Evolutionary conservation across 1,140 invertebrate genomes (phyloP), one percentile per base, ranked within the genome.

Genomic region (Atopsyche davidsoni): DNA sequence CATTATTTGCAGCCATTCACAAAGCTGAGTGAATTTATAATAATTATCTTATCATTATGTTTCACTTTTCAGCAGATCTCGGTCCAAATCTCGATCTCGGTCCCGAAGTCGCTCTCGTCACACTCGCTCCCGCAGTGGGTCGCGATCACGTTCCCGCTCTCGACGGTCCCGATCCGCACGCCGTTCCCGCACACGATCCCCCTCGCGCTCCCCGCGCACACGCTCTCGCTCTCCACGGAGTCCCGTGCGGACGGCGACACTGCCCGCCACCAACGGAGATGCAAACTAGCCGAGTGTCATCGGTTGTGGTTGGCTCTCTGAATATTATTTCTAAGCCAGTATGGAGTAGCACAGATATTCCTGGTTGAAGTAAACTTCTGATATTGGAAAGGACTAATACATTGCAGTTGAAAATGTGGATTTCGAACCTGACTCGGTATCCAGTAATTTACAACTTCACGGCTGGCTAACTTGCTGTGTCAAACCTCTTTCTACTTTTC

Each of bases 61-160:
- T n/a, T n/a, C n/a, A n/a, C n/a, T n/a, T n/a, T n/a, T n/a, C n/a
- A n/a, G 35, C 61, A 67, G 60, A 60, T 68, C 65, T 55, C 61
- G 62, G 49, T 68, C 67, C 55, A 72, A 65, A 61, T 72, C 64
- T 39, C 58, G 64, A 28, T 73, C 66, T 21, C 65, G 75, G 53
- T 72, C 58, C 38, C 62, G 66, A 1, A 47, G 44, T 14, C 39
- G 44, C 53, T 72, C 65, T 40, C 59, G 64, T 39, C 69, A 64
- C 31, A 65, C 64, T 32, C 72, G 69, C 23, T 64, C 59, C 47
- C 63, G 67, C 25, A 57, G 50, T 22, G 55, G 36, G 17, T 67
- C 67, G 3, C 58, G 68, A 43, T 69, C 67, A 53, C 62, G 63
- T 35, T 65, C 66, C 7, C 59, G 67, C 35, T 68, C 68, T 2